phyloP scores from a whole-genome alignment of 2,888 invertebrate species.

The Lycophotia porphyrea region DNA sequence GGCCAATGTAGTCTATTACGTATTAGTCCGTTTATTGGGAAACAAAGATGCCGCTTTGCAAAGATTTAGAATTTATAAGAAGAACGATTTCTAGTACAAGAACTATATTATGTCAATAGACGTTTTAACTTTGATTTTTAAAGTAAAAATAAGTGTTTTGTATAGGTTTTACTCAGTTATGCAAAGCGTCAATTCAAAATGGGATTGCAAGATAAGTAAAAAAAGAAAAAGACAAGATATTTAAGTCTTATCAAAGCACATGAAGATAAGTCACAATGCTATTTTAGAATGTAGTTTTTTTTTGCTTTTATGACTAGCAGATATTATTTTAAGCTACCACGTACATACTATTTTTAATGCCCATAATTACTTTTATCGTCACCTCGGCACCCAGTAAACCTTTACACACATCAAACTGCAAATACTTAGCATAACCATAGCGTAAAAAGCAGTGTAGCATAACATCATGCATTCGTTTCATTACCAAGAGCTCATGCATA shows the following conservation, averaged over 20 bases:
- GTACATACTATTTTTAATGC: neutral
- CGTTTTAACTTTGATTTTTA: neutral
- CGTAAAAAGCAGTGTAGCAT: neutral
- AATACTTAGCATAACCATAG: neutral
- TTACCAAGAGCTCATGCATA: neutral
- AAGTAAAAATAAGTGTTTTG: neutral
- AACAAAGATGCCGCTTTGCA: slow-evolving; percentile 7
- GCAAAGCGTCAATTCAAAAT: neutral
- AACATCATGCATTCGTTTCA: neutral
- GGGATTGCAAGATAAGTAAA: neutral
- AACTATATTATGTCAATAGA: neutral
- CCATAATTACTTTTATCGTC: neutral
- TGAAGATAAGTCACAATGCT: neutral
- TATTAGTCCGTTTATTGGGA: slow-evolving; percentile 36
- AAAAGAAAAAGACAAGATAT: no score
- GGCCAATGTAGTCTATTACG: slow-evolving; percentile 11
- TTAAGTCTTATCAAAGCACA: neutral
- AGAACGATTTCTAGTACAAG: neutral
- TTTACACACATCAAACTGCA: neutral
- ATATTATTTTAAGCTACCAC: neutral
- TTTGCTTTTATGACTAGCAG: neutral
- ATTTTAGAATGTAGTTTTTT: neutral
- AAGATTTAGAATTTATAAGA: slow-evolving; percentile 24
- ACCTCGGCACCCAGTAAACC: neutral
- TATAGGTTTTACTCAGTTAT: neutral